Evolutionary conservation across 1,140 invertebrate genomes (phyloP), one percentile per base, ranked within the genome.

Genomic region (Piezodorus guildinii): DNA sequence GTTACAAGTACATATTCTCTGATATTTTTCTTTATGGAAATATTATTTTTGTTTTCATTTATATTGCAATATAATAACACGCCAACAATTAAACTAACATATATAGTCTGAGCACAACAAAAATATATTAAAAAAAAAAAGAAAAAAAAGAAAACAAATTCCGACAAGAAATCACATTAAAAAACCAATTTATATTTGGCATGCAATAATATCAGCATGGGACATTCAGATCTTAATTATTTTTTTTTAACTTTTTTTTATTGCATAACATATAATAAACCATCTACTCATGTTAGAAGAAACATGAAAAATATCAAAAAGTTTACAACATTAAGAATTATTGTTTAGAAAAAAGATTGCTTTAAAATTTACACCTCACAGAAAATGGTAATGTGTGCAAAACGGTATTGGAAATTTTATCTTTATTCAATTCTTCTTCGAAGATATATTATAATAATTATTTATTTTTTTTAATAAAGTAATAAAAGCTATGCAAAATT

Each of bases 51-150:
- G 6, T 60, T 60, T 17, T 39, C 30, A 60, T 17, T 30, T 60
- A 60, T 60, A 43, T 60, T 60, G 58, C 58, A 44, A 60, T 60
- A 60, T 60, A 59, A 66, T 62, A 63, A 63, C 62, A 66, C 62
- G 54, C 61, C 61, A 66, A 62, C 62, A 66, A 63, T 66, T 63
- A 59, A 62, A 61, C 62, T 51, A 60, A 59, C 44, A 52, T 3
- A 43, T 52, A 52, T 66, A 43, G 27, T 54, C 30, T 60, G 39
- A 46, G 58, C 39, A 65, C 63, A 61, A 60, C 62, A 63, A 49
- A 39, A 58, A 65, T 51, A 60, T 51, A 30, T 30, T 30, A 4
- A 30, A 30, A 30, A 51, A 62, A 46, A 52, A n/a, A n/a, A n/a
- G n/a, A n/a, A n/a, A n/a, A n/a, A n/a, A n/a, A n/a, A n/a, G n/a